Evolutionary conservation across 2,113 vertebrate genomes (phyloP).

Genomic region (Caloenas nicobarica): DNA sequence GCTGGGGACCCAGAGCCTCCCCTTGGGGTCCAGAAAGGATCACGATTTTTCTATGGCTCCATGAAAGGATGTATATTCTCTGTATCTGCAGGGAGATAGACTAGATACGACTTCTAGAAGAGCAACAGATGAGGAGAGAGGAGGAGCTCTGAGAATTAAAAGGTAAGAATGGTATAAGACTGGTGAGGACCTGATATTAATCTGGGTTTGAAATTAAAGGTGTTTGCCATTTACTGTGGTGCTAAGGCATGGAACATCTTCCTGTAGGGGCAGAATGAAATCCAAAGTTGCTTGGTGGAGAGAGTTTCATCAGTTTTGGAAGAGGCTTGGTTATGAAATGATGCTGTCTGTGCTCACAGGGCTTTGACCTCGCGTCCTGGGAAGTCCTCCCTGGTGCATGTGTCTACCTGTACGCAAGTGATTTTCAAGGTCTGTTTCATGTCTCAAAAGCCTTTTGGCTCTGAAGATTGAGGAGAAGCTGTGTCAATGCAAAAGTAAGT

Average conservation of each 20-base stretch:
- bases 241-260: background rate
- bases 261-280: background rate
- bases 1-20: background rate
- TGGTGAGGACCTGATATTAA: background rate
- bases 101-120: background rate
- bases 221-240: background rate
- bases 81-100: background rate
- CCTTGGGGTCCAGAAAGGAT: background rate
- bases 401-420: background rate
- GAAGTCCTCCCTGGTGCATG: background rate
- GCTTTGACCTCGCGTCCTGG: background rate
- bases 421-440: background rate
- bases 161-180: background rate
- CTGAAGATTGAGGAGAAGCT: background rate
- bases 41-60: fast-evolving
- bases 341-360: background rate
- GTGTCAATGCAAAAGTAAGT: background rate
- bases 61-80: background rate
- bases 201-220: background rate
- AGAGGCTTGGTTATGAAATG: background rate
- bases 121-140: background rate
- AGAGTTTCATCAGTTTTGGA: background rate
- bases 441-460: background rate
- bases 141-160: background rate
- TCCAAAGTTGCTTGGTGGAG: background rate